A percentile compares a stretch with the other conserved stretches of the same genome.
These are phyloP conservation scores for Syrphus vitripennis DNA, from an alignment of 2,888 invertebrate species.

Conservation along the genomic window DNA sequence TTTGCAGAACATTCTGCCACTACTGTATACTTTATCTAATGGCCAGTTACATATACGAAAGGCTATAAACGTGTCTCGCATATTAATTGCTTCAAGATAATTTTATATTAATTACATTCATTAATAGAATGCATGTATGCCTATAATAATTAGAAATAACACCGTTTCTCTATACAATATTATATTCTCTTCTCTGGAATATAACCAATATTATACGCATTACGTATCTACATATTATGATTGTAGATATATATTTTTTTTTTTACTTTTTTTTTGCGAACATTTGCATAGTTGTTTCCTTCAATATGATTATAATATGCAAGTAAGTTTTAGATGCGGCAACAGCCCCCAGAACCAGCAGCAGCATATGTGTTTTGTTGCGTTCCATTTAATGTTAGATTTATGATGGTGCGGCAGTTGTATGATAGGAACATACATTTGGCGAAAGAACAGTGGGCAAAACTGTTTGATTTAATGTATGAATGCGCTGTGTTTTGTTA, in stretches of 20 bases:
- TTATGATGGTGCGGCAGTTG: constrained; percentile 52
- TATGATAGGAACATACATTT: constrained; percentile 51
- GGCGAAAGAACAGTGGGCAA: constrained; percentile 57
- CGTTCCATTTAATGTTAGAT: constrained; percentile 56
- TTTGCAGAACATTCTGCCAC: constrained; percentile 5
- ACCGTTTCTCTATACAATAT: not conserved
- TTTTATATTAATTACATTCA: constrained; percentile 61
- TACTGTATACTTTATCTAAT: constrained; percentile 32
- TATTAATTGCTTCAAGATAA: constrained; percentile 66
- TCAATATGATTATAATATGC: not conserved
- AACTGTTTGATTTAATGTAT: constrained; percentile 69
- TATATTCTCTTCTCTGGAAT: not conserved
- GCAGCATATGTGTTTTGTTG: constrained; percentile 10
- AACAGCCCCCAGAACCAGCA: not conserved
- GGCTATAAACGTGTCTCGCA: constrained; percentile 36
- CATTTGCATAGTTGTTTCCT: constrained; percentile 63
- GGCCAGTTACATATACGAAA: constrained; percentile 40
- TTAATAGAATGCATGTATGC: constrained; percentile 65
- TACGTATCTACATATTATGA: not conserved
- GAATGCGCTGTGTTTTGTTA: not conserved
- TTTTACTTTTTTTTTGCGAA: constrained; percentile 13
- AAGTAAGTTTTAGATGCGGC: not conserved
- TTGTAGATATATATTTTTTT: not conserved
- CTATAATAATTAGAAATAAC: constrained; percentile 66
- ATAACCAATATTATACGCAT: constrained; percentile 5